phyloP scores from a whole-genome alignment of 2,797 vertebrate species.

The Sebastes taczanowskii region DNA sequence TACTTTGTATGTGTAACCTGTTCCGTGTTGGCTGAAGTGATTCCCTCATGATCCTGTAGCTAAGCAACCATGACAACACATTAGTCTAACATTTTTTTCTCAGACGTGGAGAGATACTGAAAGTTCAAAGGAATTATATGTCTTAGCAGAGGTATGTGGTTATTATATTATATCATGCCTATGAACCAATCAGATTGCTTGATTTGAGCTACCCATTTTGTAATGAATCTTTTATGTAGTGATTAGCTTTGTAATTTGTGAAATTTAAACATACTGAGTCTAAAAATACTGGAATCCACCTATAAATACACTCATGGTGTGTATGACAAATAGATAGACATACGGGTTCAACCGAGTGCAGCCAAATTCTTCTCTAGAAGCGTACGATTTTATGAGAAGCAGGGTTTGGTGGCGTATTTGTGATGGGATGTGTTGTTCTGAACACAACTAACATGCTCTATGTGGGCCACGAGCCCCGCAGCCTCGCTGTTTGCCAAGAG shows the following conservation, averaged over 20 bases:
- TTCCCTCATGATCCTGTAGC: not conserved
- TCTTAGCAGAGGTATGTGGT: not conserved
- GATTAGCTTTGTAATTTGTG: too few relatives aligned
- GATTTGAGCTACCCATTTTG: not conserved
- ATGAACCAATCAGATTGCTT: not conserved
- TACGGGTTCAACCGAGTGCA: not conserved
- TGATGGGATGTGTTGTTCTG: constrained; percentile 34
- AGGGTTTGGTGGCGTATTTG: constrained; percentile 31
- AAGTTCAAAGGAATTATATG: too few relatives aligned
- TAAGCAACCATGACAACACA: not conserved
- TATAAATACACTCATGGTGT: not conserved
- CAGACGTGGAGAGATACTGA: not conserved
- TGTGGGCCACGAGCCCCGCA: constrained; percentile 51
- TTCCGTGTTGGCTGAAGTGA: too few relatives aligned
- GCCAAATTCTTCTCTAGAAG: not conserved
- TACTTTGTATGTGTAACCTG: too few relatives aligned
- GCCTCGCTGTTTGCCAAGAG: constrained; percentile 55
- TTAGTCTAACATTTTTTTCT: not conserved
- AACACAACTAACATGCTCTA: constrained; percentile 51
- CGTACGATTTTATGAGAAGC: constrained; percentile 14
- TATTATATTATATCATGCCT: not conserved
- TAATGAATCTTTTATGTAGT: not conserved
- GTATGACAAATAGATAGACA: not conserved
- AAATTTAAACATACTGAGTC: not conserved
- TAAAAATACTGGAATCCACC: not conserved